These are phyloP conservation scores for Phataginus tetradactyla DNA, from an alignment of 2,797 vertebrate species.

Conservation along the genomic window DNA sequence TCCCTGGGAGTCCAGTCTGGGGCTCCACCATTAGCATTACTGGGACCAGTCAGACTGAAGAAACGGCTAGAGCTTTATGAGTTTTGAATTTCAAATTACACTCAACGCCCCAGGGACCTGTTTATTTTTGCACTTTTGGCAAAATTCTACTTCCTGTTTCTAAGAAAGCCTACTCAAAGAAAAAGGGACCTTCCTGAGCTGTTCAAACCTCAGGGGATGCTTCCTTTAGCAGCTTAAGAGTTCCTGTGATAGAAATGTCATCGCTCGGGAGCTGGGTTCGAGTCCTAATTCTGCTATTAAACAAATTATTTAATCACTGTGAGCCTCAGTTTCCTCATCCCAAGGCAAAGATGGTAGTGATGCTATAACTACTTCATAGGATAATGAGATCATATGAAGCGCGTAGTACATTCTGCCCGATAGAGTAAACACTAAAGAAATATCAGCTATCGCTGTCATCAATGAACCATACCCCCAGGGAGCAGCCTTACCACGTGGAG, in stretches of 20 bases:
- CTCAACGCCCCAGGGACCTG: background rate
- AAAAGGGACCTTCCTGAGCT: background rate
- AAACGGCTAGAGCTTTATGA: background rate
- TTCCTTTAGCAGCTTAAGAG: background rate
- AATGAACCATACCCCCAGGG: background rate
- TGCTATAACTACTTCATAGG: background rate
- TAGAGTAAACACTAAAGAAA: background rate
- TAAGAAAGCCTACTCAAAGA: conserved; percentile 39
- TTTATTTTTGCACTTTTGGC: conserved; percentile 28
- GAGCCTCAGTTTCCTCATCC: background rate
- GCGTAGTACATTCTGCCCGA: background rate
- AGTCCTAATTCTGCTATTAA: background rate
- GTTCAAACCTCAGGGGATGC: background rate
- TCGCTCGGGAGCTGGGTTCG: background rate
- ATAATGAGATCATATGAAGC: background rate
- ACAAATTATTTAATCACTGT: background rate
- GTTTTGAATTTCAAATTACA: conserved; percentile 47
- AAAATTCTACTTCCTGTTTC: conserved; percentile 64
- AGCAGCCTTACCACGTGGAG: background rate
- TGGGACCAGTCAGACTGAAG: background rate
- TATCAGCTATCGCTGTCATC: background rate
- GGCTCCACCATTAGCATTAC: background rate
- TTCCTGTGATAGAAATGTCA: background rate
- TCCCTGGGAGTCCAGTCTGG: background rate
- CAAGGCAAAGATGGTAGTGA: background rate